These are phyloP conservation scores for Pseudomugil tenellus DNA, from an alignment of 2,797 vertebrate genomes.

Conservation along the genomic window DNA sequence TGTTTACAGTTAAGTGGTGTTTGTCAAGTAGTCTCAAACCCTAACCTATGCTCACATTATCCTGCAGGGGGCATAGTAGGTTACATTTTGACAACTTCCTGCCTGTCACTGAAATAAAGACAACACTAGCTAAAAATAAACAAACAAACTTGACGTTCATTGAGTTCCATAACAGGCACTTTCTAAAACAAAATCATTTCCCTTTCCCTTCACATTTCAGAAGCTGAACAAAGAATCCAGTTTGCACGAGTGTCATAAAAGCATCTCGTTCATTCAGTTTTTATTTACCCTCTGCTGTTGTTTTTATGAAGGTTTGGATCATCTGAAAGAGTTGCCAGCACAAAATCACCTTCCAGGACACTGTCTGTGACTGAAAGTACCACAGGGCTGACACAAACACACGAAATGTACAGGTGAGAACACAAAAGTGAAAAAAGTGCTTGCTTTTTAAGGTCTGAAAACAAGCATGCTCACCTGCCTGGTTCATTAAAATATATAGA, in stretches of 20 bases:
- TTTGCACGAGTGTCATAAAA: too few relatives aligned
- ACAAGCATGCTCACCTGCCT: constrained; percentile 82
- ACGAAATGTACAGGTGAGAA: constrained; percentile 21
- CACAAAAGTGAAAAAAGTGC: neutral
- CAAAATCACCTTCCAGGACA: constrained; percentile 90
- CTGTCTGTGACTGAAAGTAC: constrained; percentile 88
- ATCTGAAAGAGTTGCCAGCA: constrained; percentile 91
- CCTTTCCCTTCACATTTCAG: neutral
- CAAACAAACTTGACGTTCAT: constrained; percentile 1
- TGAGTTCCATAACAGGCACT: neutral
- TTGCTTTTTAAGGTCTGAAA: neutral
- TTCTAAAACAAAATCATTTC: neutral
- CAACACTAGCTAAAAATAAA: neutral
- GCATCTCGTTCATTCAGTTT: neutral
- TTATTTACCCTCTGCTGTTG: constrained; percentile 68
- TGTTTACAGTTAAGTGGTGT: neutral
- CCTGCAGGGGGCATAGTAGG: constrained; percentile 24
- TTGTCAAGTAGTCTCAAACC: neutral
- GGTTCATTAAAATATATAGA: constrained; percentile 88
- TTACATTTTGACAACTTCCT: constrained; percentile 17
- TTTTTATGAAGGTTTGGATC: constrained; percentile 61
- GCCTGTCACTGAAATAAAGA: neutral
- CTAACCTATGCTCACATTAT: neutral
- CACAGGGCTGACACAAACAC: constrained; percentile 82
- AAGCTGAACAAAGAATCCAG: neutral